A percentile compares a stretch with the other conserved stretches of the same genome.
phyloP scores from a whole-genome alignment of 1,140 invertebrate genomes.

The Telenomus remus region DNA sequence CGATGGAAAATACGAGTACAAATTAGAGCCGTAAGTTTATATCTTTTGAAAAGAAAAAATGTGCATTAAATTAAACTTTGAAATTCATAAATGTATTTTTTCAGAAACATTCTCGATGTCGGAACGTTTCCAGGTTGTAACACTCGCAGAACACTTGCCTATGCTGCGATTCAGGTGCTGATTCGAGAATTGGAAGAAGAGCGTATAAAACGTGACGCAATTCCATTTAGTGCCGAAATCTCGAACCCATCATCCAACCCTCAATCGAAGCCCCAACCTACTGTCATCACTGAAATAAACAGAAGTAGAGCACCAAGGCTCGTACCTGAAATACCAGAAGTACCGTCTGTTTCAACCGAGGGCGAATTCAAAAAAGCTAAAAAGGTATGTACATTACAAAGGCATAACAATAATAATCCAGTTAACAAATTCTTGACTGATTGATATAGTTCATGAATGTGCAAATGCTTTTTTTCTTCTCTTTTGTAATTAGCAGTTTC shows the following conservation, averaged over 20 bases:
- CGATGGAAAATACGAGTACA: conserved; percentile 88
- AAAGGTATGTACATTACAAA: conserved; percentile 67
- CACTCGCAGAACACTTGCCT: conserved; percentile 71
- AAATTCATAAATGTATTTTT: conserved; percentile 6
- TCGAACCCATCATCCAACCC: conserved; percentile 3
- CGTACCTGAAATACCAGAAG: conserved; percentile 51
- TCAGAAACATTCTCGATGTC: conserved; percentile 64
- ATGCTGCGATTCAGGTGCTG: conserved; percentile 86
- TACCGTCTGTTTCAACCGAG: conserved; percentile 73
- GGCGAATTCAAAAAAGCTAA: conserved; percentile 73
- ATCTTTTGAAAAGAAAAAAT: neutral
- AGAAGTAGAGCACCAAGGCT: too few species aligned
- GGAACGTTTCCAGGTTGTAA: conserved; percentile 69
- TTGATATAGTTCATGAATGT: neutral
- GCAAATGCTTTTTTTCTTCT: neutral
- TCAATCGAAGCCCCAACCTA: too few species aligned
- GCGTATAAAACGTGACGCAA: conserved; percentile 78
- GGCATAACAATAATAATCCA: neutral
- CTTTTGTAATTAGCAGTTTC: neutral
- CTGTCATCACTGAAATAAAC: too few species aligned
- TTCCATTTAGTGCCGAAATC: conserved; percentile 55
- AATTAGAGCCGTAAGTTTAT: conserved; percentile 86
- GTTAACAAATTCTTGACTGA: too few species aligned
- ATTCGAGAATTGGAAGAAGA: conserved; percentile 85
- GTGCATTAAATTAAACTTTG: neutral